Percentiles rank a stretch among this genome's conserved stretches.
Evolutionary conservation across 1,140 invertebrate genomes (phyloP).

Genomic region (Laupala kohalensis): DNA sequence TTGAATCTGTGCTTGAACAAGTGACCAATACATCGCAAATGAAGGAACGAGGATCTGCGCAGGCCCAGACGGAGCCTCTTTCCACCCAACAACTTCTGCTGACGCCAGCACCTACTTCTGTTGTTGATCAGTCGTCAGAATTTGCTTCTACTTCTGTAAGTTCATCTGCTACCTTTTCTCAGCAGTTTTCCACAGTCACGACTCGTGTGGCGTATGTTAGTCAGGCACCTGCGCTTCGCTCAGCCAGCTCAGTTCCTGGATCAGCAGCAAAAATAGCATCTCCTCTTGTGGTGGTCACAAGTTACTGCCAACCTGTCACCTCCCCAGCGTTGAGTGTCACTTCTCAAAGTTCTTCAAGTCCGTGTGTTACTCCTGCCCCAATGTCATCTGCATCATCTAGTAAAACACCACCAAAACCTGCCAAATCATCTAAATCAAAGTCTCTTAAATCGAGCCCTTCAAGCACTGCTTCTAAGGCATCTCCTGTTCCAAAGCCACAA

Average conservation of each 20-base stretch:
- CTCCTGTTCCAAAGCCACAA: constrained; percentile 48
- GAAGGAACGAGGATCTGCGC: constrained; percentile 47
- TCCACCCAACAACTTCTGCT: not conserved
- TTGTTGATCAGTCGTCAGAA: not conserved
- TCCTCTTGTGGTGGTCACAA: constrained; percentile 43
- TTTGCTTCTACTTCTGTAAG: constrained; percentile 1
- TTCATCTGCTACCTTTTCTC: constrained; percentile 2
- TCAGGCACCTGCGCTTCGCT: constrained; percentile 15
- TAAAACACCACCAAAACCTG: constrained; percentile 35
- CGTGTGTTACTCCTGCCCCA: constrained; percentile 40
- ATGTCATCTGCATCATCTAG: constrained; percentile 26
- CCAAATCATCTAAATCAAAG: constrained; percentile 39
- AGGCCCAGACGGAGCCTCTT: not conserved
- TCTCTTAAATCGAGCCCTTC: constrained; percentile 39
- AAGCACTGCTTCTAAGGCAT: constrained; percentile 41
- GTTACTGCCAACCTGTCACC: constrained; percentile 43
- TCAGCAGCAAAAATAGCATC: constrained; percentile 28
- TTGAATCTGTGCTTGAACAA: constrained; percentile 68
- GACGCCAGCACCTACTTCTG: not conserved
- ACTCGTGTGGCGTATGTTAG: constrained; percentile 5
- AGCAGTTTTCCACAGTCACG: not conserved
- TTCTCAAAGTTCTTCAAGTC: constrained; percentile 46
- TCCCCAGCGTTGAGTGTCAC: constrained; percentile 43
- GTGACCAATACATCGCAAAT: constrained; percentile 32
- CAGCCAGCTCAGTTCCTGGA: constrained; percentile 25